Evolutionary conservation across 92 coral and sea anemone species (phyloP), one percentile per base, ranked within the genome.

Genomic region (Epizoanthus scotinus): DNA sequence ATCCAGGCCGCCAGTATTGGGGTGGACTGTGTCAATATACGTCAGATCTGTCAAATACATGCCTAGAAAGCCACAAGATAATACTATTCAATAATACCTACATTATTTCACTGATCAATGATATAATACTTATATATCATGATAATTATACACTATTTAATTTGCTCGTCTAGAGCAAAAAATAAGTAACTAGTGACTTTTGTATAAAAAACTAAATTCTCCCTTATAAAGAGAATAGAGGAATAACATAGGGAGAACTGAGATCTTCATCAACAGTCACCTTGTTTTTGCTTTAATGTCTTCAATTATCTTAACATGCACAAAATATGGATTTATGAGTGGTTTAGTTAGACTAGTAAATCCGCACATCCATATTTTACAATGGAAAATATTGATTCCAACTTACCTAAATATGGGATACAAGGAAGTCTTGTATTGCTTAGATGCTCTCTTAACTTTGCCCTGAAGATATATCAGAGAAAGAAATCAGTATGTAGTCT

Each of bases 1-100:
- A 79, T 95, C 99, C 50, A 95, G 77, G 19, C 99, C 99, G 28
- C 99, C 99, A 71, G 99, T 95, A 42, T 90, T 88, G 29, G 99
- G 99, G 71, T 95, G 98, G 42, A 93, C 74, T n/a, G 99, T 85
- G 82, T 95, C 99, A 12, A 93, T 83, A 69, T 95, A 95, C 26
- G 94, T 93, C 36, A 95, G 83, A 67, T 95, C 99, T 78, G 99
- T 87, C 63, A 95, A 78, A 83, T 93, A 95, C 94, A 95, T 93
- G 24, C 99, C 99, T 95, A 70, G 21, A 73, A 73, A 19, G 53
- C 58, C 75, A 69, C 3, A 63, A 38, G 50, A 18, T 44, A 8
- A 44, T n/a, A n/a, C n/a, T n/a, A n/a, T n/a, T n/a, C 52, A 44
- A 8, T 9, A 52, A 70, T n/a, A 27, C 56, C 38, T 38, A 70